phyloP scores from a whole-genome alignment of 2,888 invertebrate genomes.

The Cheilosia soror region DNA sequence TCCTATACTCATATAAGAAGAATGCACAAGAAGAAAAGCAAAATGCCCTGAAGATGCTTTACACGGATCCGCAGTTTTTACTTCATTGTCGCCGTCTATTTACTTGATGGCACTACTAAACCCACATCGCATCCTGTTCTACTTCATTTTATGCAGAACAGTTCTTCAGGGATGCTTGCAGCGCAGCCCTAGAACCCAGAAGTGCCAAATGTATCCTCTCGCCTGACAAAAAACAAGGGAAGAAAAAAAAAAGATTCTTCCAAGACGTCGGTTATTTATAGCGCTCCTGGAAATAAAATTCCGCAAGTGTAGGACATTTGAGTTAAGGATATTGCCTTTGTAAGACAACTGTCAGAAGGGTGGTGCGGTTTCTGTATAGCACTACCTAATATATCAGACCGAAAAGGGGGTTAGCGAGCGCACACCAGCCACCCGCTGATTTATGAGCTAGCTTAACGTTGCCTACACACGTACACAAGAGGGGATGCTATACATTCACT shows the following conservation, averaged over 20 bases:
- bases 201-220: conserved; percentile 59
- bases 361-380: conserved; percentile 25
- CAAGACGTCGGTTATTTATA: conserved; percentile 72
- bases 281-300: conserved; percentile 70
- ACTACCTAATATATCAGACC: conserved; percentile 54
- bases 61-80: conserved; percentile 72
- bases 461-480: conserved; percentile 22
- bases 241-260: conserved; percentile 30
- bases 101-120: conserved; percentile 75
- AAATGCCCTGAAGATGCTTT: conserved; percentile 55
- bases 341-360: conserved; percentile 70
- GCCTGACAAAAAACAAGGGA: conserved; percentile 6
- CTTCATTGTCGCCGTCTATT: conserved; percentile 75
- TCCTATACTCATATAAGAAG: background rate
- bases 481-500: conserved; percentile 14
- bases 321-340: conserved; percentile 75
- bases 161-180: conserved; percentile 67
- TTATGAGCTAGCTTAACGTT: conserved; percentile 70
- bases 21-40: conserved; percentile 7
- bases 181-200: conserved; percentile 48
- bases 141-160: conserved; percentile 73
- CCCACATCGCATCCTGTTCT: conserved; percentile 74
- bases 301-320: conserved; percentile 74
- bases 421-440: conserved; percentile 57
- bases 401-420: background rate